Evolutionary conservation across 2,113 vertebrate genomes (phyloP).

Genomic region (Egretta garzetta): DNA sequence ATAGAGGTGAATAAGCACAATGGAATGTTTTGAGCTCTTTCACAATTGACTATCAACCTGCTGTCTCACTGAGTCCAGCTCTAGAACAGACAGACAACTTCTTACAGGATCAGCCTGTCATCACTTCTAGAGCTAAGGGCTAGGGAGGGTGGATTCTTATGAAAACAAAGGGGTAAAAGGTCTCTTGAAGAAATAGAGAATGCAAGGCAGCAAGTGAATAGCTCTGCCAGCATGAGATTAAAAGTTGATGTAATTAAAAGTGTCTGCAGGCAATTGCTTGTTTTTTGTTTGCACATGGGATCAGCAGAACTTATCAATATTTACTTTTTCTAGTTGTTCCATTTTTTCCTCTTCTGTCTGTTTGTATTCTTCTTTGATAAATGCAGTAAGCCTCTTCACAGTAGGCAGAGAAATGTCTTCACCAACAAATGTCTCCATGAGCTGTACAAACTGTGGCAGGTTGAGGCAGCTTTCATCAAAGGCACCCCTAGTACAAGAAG

Average conservation of each 20-base stretch:
- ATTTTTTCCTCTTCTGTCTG: constrained; percentile 78
- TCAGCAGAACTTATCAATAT: constrained; percentile 21
- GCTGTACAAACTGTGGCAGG: constrained; percentile 76
- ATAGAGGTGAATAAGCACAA: constrained; percentile 30
- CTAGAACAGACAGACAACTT: constrained; percentile 11
- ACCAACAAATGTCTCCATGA: constrained; percentile 78
- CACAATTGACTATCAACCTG: background rate
- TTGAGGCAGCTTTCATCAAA: constrained; percentile 66
- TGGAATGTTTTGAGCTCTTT: constrained; percentile 25
- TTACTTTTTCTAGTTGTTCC: constrained; percentile 65
- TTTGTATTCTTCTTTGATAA: constrained; percentile 69
- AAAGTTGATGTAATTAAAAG: background rate
- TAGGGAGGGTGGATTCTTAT: background rate
- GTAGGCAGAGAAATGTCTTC: constrained; percentile 27
- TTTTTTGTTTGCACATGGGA: background rate
- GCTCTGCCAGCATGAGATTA: background rate
- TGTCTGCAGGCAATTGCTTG: background rate
- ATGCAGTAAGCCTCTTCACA: constrained; percentile 61
- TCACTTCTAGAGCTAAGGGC: constrained; percentile 23
- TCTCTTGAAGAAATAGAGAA: background rate
- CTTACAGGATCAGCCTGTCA: background rate
- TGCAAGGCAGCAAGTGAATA: background rate
- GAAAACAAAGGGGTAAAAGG: background rate
- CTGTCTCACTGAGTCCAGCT: background rate
- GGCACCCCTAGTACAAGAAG: constrained; percentile 22